These are phyloP conservation scores for Oceanodroma tethys DNA, from an alignment of 2,113 vertebrate genomes.

Conservation along the genomic window DNA sequence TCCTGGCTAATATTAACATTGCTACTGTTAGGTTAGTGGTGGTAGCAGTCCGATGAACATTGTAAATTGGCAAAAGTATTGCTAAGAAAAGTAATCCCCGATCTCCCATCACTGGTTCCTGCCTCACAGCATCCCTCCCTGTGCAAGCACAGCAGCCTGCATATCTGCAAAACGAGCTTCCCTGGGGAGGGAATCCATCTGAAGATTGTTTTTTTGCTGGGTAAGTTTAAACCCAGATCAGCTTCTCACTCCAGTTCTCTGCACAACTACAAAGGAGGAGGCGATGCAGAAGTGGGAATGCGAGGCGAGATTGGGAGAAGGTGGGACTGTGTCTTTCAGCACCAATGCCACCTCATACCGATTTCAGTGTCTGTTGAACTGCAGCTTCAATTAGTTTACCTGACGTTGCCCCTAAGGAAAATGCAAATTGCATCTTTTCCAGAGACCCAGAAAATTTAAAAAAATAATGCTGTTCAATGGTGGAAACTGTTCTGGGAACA, in stretches of 20 bases:
- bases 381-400: not conserved
- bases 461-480: not conserved
- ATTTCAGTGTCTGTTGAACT: not conserved
- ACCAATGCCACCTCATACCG: not conserved
- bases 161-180: not conserved
- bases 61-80: not conserved
- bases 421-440: not conserved
- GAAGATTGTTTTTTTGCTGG: not conserved
- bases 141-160: not conserved
- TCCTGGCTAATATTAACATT: not conserved
- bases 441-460: not conserved
- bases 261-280: not conserved
- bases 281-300: not conserved
- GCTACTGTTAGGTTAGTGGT: not conserved
- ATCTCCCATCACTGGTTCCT: not conserved
- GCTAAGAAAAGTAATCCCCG: not conserved
- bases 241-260: not conserved
- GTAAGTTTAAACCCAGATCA: not conserved
- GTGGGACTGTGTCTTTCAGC: not conserved
- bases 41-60: not conserved
- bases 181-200: not conserved
- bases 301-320: accelerated
- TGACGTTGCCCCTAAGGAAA: not conserved
- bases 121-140: not conserved
- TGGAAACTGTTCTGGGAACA: not conserved